These are phyloP conservation scores for Hermatobates lingyangjiaoensis DNA, from an alignment of 1,140 invertebrate genomes.

Conservation along the genomic window DNA sequence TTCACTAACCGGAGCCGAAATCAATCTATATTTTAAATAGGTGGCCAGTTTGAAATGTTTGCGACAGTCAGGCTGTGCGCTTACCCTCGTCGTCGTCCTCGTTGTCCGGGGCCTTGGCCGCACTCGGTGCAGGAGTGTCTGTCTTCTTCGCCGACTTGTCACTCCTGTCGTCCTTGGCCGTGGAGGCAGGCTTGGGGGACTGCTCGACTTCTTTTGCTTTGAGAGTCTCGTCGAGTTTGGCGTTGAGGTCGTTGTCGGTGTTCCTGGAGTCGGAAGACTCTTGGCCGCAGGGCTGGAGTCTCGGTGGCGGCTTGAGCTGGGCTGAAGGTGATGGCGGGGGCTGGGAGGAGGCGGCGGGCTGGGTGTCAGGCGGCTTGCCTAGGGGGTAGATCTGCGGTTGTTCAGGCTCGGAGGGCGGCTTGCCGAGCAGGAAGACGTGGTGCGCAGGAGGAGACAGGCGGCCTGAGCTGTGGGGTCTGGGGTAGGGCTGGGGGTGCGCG, in stretches of 20 bases:
- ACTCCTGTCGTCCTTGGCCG: background rate
- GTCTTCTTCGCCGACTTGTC: background rate
- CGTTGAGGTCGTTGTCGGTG: background rate
- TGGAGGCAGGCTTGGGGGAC: background rate
- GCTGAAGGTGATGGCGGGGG: too few relatives aligned
- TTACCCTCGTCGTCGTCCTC: conserved; percentile 13
- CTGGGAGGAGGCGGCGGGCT: too few relatives aligned
- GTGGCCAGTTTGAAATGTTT: background rate
- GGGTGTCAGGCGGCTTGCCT: background rate
- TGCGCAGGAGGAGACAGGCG: background rate
- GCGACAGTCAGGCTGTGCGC: background rate
- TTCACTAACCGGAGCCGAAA: too few relatives aligned
- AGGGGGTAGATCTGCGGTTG: background rate
- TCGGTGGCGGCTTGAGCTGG: background rate
- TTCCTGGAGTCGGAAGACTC: background rate
- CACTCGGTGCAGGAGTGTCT: background rate
- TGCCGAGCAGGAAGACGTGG: background rate
- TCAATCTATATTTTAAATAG: too few relatives aligned
- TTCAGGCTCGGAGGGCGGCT: background rate
- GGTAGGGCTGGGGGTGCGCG: background rate
- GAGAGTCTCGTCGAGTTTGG: background rate
- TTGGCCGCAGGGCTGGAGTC: background rate
- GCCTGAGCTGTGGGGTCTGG: background rate
- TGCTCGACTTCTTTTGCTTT: background rate
- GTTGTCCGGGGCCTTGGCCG: conserved; percentile 3